Percentiles rank a stretch among this genome's conserved stretches.
phyloP scores from a whole-genome alignment of 2,797 vertebrate species.

The Hippoglossus hippoglossus region DNA sequence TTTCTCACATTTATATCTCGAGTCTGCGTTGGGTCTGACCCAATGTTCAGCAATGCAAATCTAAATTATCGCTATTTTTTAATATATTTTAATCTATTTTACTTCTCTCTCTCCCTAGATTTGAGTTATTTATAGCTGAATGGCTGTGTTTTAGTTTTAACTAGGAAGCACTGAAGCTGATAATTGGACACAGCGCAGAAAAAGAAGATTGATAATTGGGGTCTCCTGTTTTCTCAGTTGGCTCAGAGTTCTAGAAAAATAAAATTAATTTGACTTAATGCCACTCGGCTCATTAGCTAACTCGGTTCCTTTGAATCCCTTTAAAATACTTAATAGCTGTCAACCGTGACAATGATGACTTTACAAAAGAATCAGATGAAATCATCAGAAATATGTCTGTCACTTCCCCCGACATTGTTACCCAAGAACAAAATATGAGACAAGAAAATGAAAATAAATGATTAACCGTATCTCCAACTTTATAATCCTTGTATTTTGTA shows the following conservation, averaged over 20 bases:
- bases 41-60: not conserved
- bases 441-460: too few relatives aligned
- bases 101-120: not conserved
- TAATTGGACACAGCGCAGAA: constrained; percentile 7
- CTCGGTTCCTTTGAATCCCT: not conserved
- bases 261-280: not conserved
- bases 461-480: not conserved
- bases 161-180: constrained; percentile 1
- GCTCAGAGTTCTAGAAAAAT: not conserved
- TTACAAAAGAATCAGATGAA: not conserved
- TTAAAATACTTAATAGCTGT: not conserved
- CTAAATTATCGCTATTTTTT: not conserved
- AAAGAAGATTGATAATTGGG: constrained; percentile 9
- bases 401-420: not conserved
- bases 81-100: not conserved
- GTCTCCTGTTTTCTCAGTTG: constrained; percentile 7
- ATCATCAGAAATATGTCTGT: not conserved
- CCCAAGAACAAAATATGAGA: too few relatives aligned
- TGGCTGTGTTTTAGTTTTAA: constrained; percentile 9
- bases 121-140: not conserved
- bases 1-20: not conserved
- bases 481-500: not conserved
- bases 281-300: not conserved
- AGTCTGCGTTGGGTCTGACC: not conserved
- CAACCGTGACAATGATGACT: not conserved